These are phyloP conservation scores for Furcula furcula DNA, from an alignment of 2,888 invertebrate species.

Conservation along the genomic window DNA sequence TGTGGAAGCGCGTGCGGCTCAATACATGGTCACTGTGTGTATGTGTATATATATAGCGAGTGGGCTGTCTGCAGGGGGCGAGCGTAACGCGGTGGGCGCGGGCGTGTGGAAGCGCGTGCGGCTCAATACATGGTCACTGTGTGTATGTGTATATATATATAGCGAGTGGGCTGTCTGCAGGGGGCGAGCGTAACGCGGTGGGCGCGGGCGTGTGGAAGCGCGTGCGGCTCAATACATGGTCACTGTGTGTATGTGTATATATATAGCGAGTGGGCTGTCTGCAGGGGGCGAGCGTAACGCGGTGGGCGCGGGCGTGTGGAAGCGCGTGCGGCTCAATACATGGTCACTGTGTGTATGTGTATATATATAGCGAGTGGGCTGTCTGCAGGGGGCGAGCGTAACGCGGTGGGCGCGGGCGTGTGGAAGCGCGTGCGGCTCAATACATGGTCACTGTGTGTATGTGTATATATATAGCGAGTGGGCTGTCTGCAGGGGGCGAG, in stretches of 20 bases:
- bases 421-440: constrained; percentile 97
- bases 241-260: neutral
- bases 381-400: constrained; percentile 83
- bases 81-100: constrained; percentile 94
- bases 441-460: no score
- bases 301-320: constrained; percentile 96
- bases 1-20: constrained; percentile 96
- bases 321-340: constrained; percentile 96
- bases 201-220: constrained; percentile 96
- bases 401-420: constrained; percentile 94
- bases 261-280: constrained; percentile 1
- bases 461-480: neutral
- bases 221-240: constrained; percentile 96
- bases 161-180: constrained; percentile 6
- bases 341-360: no score
- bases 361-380: neutral
- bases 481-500: constrained; percentile 71
- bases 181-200: constrained; percentile 91
- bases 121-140: no score
- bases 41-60: neutral
- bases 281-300: constrained; percentile 88
- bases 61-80: constrained; percentile 62
- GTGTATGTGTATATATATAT: neutral
- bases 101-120: constrained; percentile 96
- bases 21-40: no score